A percentile compares a stretch with the other conserved stretches of the same genome.
Conservation (phyloP, 1,140 invertebrate genomes). For the Leptopilina clavipes region DNA sequence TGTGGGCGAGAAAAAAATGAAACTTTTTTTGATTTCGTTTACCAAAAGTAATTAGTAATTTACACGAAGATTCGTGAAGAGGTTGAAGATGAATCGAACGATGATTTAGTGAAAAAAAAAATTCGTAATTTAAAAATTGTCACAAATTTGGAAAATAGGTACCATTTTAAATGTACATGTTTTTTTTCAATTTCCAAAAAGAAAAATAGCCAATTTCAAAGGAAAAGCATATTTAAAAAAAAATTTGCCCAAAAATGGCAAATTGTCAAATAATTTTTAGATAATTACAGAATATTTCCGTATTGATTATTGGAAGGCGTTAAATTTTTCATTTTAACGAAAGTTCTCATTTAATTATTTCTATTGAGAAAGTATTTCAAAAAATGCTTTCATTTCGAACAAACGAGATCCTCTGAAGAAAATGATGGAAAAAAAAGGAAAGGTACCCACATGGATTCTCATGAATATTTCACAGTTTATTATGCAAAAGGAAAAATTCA, state of each 20-base stretch:
- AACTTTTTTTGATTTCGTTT: neutral
- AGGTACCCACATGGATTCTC: neutral
- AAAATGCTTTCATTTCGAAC: neutral
- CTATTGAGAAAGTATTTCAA: neutral
- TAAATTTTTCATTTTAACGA: too few relatives aligned
- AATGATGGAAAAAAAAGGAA: neutral
- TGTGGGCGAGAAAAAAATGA: neutral
- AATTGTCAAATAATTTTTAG: too few relatives aligned
- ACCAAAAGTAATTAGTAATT: neutral
- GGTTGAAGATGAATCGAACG: slow-evolving; percentile 9
- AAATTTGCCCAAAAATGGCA: too few relatives aligned
- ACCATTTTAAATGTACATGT: neutral
- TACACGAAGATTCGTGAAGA: neutral
- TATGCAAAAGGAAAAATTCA: neutral
- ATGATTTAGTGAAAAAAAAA: neutral
- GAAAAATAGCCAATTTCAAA: too few relatives aligned
- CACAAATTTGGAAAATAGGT: neutral
- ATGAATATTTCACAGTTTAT: neutral
- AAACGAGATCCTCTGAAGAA: neutral
- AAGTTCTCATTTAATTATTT: neutral
- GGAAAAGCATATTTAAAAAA: too few relatives aligned
- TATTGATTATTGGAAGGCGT: too few relatives aligned
- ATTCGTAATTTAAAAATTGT: neutral
- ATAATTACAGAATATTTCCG: too few relatives aligned
- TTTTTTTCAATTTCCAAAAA: too few relatives aligned